A percentile compares a stretch with the other conserved stretches of the same genome.
Evolutionary conservation across 2,797 vertebrate species (phyloP).

Genomic region (Zenarchopterus dispar): DNA sequence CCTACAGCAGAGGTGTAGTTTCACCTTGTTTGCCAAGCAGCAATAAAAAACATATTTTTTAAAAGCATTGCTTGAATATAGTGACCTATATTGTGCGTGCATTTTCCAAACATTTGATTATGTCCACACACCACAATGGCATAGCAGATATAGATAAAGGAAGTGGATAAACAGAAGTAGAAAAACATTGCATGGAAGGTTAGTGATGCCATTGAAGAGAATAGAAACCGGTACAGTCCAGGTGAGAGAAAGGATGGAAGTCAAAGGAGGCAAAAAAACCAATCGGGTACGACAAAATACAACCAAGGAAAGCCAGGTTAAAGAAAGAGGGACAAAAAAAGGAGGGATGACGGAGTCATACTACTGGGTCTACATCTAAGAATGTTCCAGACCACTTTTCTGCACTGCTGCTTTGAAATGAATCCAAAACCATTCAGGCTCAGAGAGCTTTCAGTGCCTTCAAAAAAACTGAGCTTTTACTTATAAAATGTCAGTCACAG

Average conservation of each 20-base stretch:
- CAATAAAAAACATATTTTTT: no score
- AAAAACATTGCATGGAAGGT: conserved; percentile 14
- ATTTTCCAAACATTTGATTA: conserved; percentile 70
- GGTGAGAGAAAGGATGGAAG: conserved; percentile 70
- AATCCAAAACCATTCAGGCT: neutral
- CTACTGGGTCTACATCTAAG: neutral
- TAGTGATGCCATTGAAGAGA: conserved; percentile 32
- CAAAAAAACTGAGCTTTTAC: no score
- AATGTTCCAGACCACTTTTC: no score
- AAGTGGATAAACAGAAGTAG: conserved; percentile 9
- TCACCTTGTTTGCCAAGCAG: no score
- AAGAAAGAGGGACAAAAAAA: conserved; percentile 19
- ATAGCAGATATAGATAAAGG: neutral
- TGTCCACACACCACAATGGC: neutral
- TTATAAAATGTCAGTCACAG: no score
- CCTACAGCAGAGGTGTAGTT: no score
- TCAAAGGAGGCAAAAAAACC: conserved; percentile 77
- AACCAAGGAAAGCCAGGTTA: conserved; percentile 41
- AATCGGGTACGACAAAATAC: conserved; percentile 39
- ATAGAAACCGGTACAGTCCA: conserved; percentile 33
- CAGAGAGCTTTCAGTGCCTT: neutral
- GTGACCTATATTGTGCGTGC: neutral
- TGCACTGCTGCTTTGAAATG: neutral
- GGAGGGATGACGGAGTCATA: conserved; percentile 13
- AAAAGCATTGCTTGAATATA: no score